Conservation (phyloP, 2,888 invertebrate genomes). For the Sylvicola cinctus region DNA sequence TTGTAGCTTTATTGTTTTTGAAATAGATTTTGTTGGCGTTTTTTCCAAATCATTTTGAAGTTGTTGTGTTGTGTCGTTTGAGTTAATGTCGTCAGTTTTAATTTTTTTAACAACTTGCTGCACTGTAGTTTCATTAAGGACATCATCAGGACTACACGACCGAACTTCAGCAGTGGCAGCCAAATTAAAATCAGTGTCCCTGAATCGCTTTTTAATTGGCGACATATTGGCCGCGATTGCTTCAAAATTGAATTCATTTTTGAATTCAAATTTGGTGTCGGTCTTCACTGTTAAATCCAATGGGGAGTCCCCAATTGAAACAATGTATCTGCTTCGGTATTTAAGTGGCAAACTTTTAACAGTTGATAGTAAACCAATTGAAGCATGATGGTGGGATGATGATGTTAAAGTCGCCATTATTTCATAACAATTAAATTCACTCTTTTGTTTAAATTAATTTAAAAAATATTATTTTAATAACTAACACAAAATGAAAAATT, state of each 20-base stretch:
- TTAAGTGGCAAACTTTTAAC: constrained; percentile 24
- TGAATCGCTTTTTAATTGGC: constrained; percentile 32
- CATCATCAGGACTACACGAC: too few relatives aligned
- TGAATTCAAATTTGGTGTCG: constrained; percentile 10
- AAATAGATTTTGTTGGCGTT: background rate
- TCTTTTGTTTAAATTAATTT: too few relatives aligned
- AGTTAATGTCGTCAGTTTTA: constrained; percentile 1
- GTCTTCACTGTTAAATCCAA: constrained; percentile 57
- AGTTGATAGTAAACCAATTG: constrained; percentile 20
- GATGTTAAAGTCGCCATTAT: too few relatives aligned
- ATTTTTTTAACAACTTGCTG: constrained; percentile 6
- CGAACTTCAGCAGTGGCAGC: too few relatives aligned
- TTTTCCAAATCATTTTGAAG: background rate
- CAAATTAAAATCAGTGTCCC: constrained; percentile 7
- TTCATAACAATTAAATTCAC: too few relatives aligned
- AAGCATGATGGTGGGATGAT: too few relatives aligned
- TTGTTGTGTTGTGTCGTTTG: background rate
- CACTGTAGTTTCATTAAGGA: background rate
- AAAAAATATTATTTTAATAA: too few relatives aligned
- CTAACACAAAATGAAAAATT: too few relatives aligned
- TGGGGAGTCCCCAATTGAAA: constrained; percentile 29
- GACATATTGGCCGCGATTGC: constrained; percentile 61
- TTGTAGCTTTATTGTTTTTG: background rate
- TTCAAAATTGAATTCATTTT: constrained; percentile 37
- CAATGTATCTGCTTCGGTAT: constrained; percentile 24